Conservation (phyloP, 2,113 vertebrate genomes). For the western clawed frog (Xenopus tropicalis) region UCB_Xtro_10.0 CM004446.2:152394501-152395000, state of each 20-base stretch:
- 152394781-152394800: slow-evolving; percentile 76
- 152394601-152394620: slow-evolving; percentile 78
- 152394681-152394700: slow-evolving; percentile 87
- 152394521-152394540: slow-evolving; percentile 92
- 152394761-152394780: slow-evolving; percentile 63
- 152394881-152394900: slow-evolving; percentile 39
- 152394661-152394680: slow-evolving; percentile 93
- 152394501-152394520: slow-evolving; percentile 91
- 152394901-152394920: slow-evolving; percentile 38
- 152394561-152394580: slow-evolving; percentile 93
- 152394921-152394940: slow-evolving; percentile 59
- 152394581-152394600: slow-evolving; percentile 83
- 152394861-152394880: slow-evolving; percentile 61
- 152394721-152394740: slow-evolving; percentile 81
- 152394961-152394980: slow-evolving; percentile 69
- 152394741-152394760: slow-evolving; percentile 82
- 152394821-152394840: slow-evolving; percentile 71
- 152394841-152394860: slow-evolving; percentile 75
- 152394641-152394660: slow-evolving; percentile 88
- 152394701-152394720: slow-evolving; percentile 87
- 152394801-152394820: slow-evolving; percentile 90
- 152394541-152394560: slow-evolving; percentile 85
- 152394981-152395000: slow-evolving; percentile 65
- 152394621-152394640: slow-evolving; percentile 82
- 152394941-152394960: slow-evolving; percentile 68